phyloP scores from a whole-genome alignment of 2,888 invertebrate genomes.

The Heliconius aoede region DNA sequence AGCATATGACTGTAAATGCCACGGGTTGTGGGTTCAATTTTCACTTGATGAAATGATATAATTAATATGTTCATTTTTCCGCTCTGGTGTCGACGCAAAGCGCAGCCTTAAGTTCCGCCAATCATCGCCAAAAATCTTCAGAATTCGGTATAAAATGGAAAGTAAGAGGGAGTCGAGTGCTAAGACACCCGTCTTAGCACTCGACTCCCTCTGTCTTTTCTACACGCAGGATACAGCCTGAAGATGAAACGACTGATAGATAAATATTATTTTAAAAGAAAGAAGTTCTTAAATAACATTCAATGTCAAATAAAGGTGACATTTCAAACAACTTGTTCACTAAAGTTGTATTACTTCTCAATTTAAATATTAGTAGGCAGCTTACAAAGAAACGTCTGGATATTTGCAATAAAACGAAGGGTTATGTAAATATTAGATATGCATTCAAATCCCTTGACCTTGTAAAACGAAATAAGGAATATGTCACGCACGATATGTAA shows the following conservation, averaged over 20 bases:
- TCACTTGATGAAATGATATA: too few relatives aligned
- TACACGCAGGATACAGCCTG: not conserved
- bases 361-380: not conserved
- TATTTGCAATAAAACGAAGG: conserved; percentile 30
- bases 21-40: too few relatives aligned
- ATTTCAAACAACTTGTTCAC: not conserved
- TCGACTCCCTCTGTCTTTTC: too few relatives aligned
- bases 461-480: conserved; percentile 11
- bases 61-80: too few relatives aligned
- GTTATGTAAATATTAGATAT: conserved; percentile 35
- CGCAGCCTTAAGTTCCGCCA: too few relatives aligned
- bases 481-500: conserved; percentile 10
- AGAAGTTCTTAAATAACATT: not conserved
- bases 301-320: not conserved
- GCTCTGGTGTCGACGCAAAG: too few relatives aligned
- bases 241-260: not conserved
- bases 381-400: conserved; percentile 18
- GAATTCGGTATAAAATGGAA: too few relatives aligned
- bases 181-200: too few relatives aligned
- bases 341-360: not conserved
- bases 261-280: not conserved
- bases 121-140: too few relatives aligned
- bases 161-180: too few relatives aligned
- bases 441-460: conserved; percentile 28
- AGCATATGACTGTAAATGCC: too few relatives aligned